Evolutionary conservation across 2,888 invertebrate genomes (phyloP).

Genomic region (Conops quadrifasciatus): DNA sequence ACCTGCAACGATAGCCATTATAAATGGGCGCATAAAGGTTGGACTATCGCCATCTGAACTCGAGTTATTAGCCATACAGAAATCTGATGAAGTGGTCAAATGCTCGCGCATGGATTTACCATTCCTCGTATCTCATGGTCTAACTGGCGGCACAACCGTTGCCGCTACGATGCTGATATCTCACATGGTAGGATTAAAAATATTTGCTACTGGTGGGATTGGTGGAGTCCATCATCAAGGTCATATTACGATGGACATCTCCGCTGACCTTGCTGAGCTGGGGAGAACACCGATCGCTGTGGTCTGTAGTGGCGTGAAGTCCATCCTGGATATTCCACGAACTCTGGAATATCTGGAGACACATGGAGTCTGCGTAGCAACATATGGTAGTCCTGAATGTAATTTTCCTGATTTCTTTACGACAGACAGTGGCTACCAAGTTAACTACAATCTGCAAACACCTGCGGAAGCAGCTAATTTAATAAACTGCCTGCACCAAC

Average conservation of each 20-base stretch:
- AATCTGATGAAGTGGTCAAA: slow-evolving; percentile 70
- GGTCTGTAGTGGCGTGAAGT: slow-evolving; percentile 95
- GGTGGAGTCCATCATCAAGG: slow-evolving; percentile 93
- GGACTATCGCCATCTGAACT: slow-evolving; percentile 77
- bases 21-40: slow-evolving; percentile 83
- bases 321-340: slow-evolving; percentile 92
- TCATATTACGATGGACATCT: slow-evolving; percentile 88
- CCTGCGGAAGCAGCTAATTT: slow-evolving; percentile 78
- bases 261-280: slow-evolving; percentile 92
- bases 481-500: slow-evolving; percentile 68
- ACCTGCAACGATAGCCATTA: slow-evolving; percentile 92
- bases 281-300: slow-evolving; percentile 88
- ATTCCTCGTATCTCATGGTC: slow-evolving; percentile 73
- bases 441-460: slow-evolving; percentile 75
- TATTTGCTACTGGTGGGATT: slow-evolving; percentile 93
- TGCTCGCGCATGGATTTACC: slow-evolving; percentile 89
- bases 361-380: slow-evolving; percentile 89
- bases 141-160: slow-evolving; percentile 94
- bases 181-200: slow-evolving; percentile 79
- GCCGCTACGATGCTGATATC: slow-evolving; percentile 92
- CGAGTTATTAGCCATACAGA: slow-evolving; percentile 69
- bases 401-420: slow-evolving; percentile 96
- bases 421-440: slow-evolving; percentile 74
- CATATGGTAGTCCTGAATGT: slow-evolving; percentile 71
- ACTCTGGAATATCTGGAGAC: slow-evolving; percentile 97